Evolutionary conservation across 2,113 vertebrate species (phyloP), one percentile per base, ranked within the genome.

Genomic region (Marcusenius ussheri): DNA sequence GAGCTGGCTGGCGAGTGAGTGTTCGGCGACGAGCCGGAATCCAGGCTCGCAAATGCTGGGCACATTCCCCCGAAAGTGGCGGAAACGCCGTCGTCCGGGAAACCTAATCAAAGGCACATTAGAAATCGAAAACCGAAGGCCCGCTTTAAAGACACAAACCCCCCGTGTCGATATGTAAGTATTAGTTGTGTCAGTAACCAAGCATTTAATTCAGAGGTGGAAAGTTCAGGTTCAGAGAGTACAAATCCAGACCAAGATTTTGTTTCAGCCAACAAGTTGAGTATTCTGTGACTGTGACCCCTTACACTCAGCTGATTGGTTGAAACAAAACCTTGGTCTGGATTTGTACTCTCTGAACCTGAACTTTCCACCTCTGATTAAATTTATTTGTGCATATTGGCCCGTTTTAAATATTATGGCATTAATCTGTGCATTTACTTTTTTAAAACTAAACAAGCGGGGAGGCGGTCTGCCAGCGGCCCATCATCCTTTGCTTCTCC

Each of bases 1-100:
- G 94, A 88, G 92, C 95, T 96, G 93, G 95, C 95, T 94, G 91
- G 94, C 96, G 97, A 96, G 96, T 97, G 97, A 97, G 96, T 96
- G 98, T 98, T 97, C 97, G 97, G 94, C 95, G 94, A 94, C 94
- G 95, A 96, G 93, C 93, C 93, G 95, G 94, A 95, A 83, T 27
- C 49, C 10, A 11, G 95, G 95, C 1, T 21, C 3, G 94, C 95
- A 91, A 39, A 19, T 0, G 13, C 56, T n/a, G 56, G n/a, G 9
- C 83, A 70, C 31, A 74, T 3, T 70, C 35, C 15, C 15, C 11
- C 11, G 83, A 35, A 86, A 51, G 83, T 77, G 27, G 42, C 46
- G 7, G n/a, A 27, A 46, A 24, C 51, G 3, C 19, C 24, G 19
- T 42, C 11, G 19, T 42, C 24, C 10, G 24, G 80, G 49, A 11